Percentiles rank a stretch among this genome's conserved stretches.
These are phyloP conservation scores for Drosophila bifasciata DNA, from an alignment of 1,140 invertebrate genomes.

Conservation along the genomic window DNA sequence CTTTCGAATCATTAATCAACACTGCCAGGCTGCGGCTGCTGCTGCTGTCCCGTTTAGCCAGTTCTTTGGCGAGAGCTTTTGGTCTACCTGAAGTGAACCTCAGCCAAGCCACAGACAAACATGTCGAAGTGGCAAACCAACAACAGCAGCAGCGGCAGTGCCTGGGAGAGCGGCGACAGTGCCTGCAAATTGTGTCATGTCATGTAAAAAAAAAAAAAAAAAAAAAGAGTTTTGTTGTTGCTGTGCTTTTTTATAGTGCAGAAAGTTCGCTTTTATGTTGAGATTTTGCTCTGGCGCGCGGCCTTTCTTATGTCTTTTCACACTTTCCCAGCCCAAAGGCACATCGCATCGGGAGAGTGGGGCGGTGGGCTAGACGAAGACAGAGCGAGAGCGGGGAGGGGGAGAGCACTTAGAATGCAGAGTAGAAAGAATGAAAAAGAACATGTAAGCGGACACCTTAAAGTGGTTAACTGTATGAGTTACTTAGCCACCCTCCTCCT, in stretches of 20 bases:
- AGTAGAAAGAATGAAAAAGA: conserved; percentile 38
- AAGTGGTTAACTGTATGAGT: conserved; percentile 65
- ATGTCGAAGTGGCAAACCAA: conserved; percentile 67
- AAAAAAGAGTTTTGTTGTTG: conserved; percentile 39
- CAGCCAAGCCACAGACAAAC: conserved; percentile 66
- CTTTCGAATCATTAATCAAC: no score
- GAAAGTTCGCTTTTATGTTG: conserved; percentile 63
- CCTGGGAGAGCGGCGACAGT: conserved; percentile 36
- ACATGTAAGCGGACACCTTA: conserved; percentile 74
- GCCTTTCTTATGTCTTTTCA: conserved; percentile 75
- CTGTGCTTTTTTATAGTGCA: conserved; percentile 52
- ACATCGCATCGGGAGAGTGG: no score
- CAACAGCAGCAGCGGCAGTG: conserved; percentile 36
- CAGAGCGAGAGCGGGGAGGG: neutral
- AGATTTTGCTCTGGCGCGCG: conserved; percentile 64
- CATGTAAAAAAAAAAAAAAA: conserved; percentile 57
- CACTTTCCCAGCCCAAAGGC: conserved; percentile 57
- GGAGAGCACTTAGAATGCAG: conserved; percentile 25
- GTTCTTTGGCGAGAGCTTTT: conserved; percentile 26
- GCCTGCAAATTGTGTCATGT: conserved; percentile 78
- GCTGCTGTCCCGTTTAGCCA: no score
- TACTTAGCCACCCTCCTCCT: conserved; percentile 54
- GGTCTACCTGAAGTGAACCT: conserved; percentile 49
- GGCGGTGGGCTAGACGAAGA: no score
- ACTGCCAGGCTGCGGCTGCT: no score